A percentile compares a stretch with the other conserved stretches of the same genome.
Conservation (phyloP, 2,888 invertebrate genomes). For the Scrobipalpa atriplicella region DNA sequence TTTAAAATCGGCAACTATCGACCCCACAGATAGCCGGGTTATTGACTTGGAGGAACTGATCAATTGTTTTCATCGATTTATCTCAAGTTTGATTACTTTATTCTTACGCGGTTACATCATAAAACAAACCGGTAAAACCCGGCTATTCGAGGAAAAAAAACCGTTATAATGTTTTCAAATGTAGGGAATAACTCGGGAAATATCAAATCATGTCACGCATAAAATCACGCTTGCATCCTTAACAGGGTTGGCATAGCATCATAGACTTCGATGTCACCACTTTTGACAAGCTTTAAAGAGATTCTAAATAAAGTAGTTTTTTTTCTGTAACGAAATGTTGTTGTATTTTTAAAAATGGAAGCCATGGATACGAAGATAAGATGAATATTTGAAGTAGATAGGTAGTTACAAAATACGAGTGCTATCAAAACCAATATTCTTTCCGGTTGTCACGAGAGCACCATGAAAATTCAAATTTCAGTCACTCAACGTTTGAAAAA, state of each 20-base stretch:
- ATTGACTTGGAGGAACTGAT: slow-evolving; percentile 23
- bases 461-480: slow-evolving; percentile 25
- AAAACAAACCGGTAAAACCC: neutral
- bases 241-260: no score
- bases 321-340: no score
- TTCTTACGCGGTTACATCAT: neutral
- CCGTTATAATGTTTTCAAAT: no score
- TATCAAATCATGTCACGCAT: no score
- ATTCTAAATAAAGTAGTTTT: no score
- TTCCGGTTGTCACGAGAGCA: slow-evolving; percentile 2
- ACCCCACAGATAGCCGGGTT: slow-evolving; percentile 21
- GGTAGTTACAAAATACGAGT: neutral
- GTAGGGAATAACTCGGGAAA: no score
- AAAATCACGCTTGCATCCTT: no score
- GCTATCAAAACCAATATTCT: neutral
- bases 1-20: slow-evolving; percentile 24
- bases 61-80: slow-evolving; percentile 27
- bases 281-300: no score
- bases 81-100: neutral
- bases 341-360: no score
- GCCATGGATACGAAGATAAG: neutral
- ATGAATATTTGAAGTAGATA: neutral
- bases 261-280: no score
- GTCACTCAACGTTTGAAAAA: slow-evolving; percentile 24
- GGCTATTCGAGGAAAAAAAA: no score